Evolutionary conservation across 2,888 invertebrate species (phyloP), one percentile per base, ranked within the genome.

Genomic region (Polia nebulosa): DNA sequence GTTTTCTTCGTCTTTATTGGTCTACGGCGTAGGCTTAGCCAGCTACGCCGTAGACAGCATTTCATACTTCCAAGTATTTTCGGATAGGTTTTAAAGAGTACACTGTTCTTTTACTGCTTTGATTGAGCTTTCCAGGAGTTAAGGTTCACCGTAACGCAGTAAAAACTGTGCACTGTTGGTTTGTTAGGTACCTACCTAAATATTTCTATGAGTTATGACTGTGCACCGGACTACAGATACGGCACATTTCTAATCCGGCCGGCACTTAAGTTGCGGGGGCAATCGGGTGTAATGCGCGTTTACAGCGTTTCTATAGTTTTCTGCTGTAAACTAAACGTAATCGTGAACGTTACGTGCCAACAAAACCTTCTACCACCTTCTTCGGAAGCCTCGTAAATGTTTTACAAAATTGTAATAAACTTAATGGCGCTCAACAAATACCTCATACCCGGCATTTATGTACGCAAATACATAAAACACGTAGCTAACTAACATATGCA

Each of bases 261-360:
- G 85, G 91, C 93, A 94, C 95, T 95, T 95, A 94, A 94, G 93
- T 92, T 90, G 93, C 90, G 94, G 93, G 92, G 94, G 94, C 93
- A 92, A 93, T 92, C 91, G 93, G 89, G 88, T 88, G 90, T 89
- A 89, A 87, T 90, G 92, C 91, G 89, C 91, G 88, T 92, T 92
- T 90, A 91, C 87, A 91, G 89, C 88, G 87, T 92, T 91, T 92
- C 91, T 88, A 87, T 91, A 93, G 93, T 94, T 92, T 91, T 91
- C 87, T 88, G 87, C 88, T 88, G 84, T 84, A 88, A 90, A 90
- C 88, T 87, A 73, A 81, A 69, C 74, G 62, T 85, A 86, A 81
- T 66, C 74, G 62, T 85, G 86, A 90, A 87, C 72, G 88, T 89
- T 88, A 86, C 85, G 85, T 84, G 83, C 85, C 82, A 82, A 79